Percentiles rank a stretch among this genome's conserved stretches.
phyloP scores from a whole-genome alignment of 2,113 vertebrate species.

The Microcebus jonahi region DNA sequence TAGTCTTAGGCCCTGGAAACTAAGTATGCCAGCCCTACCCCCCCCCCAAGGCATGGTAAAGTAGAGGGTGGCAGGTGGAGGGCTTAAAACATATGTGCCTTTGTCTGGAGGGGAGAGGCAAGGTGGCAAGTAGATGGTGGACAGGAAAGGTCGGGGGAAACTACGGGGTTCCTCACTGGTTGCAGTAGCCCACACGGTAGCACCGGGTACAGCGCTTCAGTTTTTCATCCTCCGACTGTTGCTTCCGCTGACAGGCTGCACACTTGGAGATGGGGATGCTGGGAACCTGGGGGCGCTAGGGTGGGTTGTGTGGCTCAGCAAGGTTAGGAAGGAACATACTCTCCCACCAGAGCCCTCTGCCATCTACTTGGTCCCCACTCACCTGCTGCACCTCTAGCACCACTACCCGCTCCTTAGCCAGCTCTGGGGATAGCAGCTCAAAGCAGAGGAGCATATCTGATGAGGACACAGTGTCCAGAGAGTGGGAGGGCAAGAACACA shows the following conservation, averaged over 20 bases:
- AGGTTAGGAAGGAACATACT: neutral
- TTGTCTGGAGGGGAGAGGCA: neutral
- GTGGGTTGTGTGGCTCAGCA: conserved; percentile 55
- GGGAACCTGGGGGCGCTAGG: conserved; percentile 95
- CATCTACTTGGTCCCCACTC: neutral
- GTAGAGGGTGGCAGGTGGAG: neutral
- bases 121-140: neutral
- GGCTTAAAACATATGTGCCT: neutral
- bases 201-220: conserved; percentile 96
- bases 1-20: neutral
- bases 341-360: neutral
- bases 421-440: conserved; percentile 94
- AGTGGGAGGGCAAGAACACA: conserved; percentile 91
- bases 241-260: conserved; percentile 95
- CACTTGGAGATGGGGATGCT: conserved; percentile 94
- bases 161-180: conserved; percentile 91
- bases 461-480: conserved; percentile 92
- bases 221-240: conserved; percentile 94
- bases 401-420: conserved; percentile 95
- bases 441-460: conserved; percentile 95
- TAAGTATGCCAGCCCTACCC: neutral
- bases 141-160: neutral
- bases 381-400: conserved; percentile 97
- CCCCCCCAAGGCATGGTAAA: neutral
- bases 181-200: conserved; percentile 98